Percentiles rank a stretch among this genome's conserved stretches.
Conservation (phyloP, 2,888 invertebrate genomes). For the Orchesellides sinensis region DNA sequence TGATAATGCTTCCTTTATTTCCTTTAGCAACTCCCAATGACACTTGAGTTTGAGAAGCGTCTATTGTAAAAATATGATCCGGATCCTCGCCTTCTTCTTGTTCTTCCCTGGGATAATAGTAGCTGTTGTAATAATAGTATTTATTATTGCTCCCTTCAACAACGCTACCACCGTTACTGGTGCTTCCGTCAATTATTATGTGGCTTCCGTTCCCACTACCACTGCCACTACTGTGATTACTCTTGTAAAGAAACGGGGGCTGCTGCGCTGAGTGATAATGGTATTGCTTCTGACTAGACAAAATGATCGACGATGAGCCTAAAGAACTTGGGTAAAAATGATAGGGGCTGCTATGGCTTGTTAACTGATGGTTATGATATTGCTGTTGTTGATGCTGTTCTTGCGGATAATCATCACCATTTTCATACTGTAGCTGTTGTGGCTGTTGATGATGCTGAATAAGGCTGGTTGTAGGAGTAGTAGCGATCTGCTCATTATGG, state of each 20-base stretch:
- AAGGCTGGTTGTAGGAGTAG: conserved; percentile 16
- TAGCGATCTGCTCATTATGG: conserved; percentile 45
- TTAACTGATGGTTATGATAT: conserved; percentile 13
- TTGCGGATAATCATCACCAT: neutral
- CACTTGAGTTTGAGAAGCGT: conserved; percentile 15
- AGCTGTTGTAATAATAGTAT: conserved; percentile 54
- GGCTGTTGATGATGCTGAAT: too few relatives aligned
- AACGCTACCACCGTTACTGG: conserved; percentile 31
- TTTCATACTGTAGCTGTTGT: neutral
- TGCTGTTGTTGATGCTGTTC: conserved; percentile 10
- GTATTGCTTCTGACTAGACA: conserved; percentile 37
- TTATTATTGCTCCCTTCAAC: conserved; percentile 33
- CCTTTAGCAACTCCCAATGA: neutral
- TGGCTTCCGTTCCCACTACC: conserved; percentile 64
- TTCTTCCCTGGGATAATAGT: conserved; percentile 40
- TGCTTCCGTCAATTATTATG: conserved; percentile 59
- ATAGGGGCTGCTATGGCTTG: conserved; percentile 34
- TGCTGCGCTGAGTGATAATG: conserved; percentile 18
- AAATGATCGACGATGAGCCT: conserved; percentile 52
- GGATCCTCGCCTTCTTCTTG: conserved; percentile 26
- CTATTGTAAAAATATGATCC: conserved; percentile 56
- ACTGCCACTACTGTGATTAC: conserved; percentile 48
- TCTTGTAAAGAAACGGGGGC: conserved; percentile 51
- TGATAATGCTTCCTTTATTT: conserved; percentile 11
- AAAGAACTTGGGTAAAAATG: conserved; percentile 52